Conservation (phyloP, 2,888 invertebrate species). For the Scaptomyza flava region DNA sequence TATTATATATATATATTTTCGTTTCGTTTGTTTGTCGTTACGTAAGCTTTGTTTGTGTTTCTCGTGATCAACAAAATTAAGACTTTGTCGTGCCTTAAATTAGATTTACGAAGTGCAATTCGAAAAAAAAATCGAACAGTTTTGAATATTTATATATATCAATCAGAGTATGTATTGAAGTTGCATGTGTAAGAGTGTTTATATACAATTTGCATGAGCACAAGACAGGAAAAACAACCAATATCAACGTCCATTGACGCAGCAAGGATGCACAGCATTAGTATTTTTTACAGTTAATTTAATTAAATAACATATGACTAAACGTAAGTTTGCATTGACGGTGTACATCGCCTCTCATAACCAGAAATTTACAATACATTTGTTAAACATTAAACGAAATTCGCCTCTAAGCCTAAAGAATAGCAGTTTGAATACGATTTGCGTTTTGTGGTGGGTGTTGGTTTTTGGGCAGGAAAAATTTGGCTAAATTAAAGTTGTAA, state of each 20-base stretch:
- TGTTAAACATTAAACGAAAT: slow-evolving; percentile 8
- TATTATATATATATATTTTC: not conserved
- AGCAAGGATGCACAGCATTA: slow-evolving; percentile 49
- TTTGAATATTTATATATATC: slow-evolving; percentile 27
- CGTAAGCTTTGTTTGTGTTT: slow-evolving; percentile 10
- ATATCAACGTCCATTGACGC: slow-evolving; percentile 51
- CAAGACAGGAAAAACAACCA: slow-evolving; percentile 60
- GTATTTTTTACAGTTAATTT: slow-evolving; percentile 46
- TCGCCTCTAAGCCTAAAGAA: slow-evolving; percentile 13
- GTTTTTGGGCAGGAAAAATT: slow-evolving; percentile 2
- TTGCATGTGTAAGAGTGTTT: slow-evolving; percentile 35
- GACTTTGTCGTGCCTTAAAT: slow-evolving; percentile 37
- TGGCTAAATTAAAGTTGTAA: slow-evolving; percentile 41
- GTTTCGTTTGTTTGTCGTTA: slow-evolving; percentile 10
- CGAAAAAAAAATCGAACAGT: slow-evolving; percentile 35
- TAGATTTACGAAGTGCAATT: slow-evolving; percentile 40
- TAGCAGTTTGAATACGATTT: slow-evolving; percentile 15
- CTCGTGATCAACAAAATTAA: slow-evolving; percentile 28
- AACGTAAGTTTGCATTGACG: slow-evolving; percentile 59
- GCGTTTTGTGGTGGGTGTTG: not conserved
- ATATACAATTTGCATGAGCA: slow-evolving; percentile 61
- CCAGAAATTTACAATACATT: slow-evolving; percentile 57
- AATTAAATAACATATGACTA: slow-evolving; percentile 58
- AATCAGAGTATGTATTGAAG: not conserved
- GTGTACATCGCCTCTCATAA: slow-evolving; percentile 11